Evolutionary conservation across 2,888 invertebrate species (phyloP).

Genomic region (Cremastobaeus sp.): DNA sequence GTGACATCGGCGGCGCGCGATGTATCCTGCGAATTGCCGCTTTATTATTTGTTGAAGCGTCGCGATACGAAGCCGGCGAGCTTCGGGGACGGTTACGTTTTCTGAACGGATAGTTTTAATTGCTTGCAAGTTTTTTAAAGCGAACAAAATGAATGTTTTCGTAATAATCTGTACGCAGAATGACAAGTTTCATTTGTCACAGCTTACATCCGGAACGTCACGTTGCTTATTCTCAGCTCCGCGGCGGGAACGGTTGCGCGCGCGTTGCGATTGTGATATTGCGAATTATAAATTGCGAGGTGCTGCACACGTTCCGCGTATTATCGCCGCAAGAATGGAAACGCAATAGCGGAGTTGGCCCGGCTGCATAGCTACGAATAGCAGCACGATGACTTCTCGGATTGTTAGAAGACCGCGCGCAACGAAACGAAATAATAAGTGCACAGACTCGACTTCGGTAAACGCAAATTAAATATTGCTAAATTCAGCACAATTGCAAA

Average conservation of each 20-base stretch:
- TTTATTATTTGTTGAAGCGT: constrained; percentile 25
- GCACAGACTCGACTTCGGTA: constrained; percentile 61
- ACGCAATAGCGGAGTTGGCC: constrained; percentile 65
- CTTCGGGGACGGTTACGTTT: constrained; percentile 32
- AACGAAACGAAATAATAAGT: constrained; percentile 63
- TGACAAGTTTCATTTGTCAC: constrained; percentile 60
- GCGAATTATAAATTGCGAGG: constrained; percentile 62
- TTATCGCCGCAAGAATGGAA: constrained; percentile 71
- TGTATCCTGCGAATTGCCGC: constrained; percentile 4
- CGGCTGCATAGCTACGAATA: constrained; percentile 56
- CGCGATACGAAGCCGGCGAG: constrained; percentile 22
- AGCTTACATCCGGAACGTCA: constrained; percentile 61
- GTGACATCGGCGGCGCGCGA: constrained; percentile 6
- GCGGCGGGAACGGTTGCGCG: constrained; percentile 60
- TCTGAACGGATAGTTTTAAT: constrained; percentile 51
- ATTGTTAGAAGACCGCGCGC: constrained; percentile 57
- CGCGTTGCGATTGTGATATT: constrained; percentile 63
- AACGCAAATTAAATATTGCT: constrained; percentile 73
- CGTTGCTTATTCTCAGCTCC: constrained; percentile 67
- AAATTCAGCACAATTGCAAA: constrained; percentile 73
- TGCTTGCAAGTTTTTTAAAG: constrained; percentile 45
- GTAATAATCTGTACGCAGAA: constrained; percentile 48
- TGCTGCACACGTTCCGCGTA: constrained; percentile 63
- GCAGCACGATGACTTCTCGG: constrained; percentile 55
- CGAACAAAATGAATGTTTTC: constrained; percentile 50